Base-by-base conservation (phyloP, 1,140 invertebrate genomes). In the Lordiphosa mommai region DNA sequence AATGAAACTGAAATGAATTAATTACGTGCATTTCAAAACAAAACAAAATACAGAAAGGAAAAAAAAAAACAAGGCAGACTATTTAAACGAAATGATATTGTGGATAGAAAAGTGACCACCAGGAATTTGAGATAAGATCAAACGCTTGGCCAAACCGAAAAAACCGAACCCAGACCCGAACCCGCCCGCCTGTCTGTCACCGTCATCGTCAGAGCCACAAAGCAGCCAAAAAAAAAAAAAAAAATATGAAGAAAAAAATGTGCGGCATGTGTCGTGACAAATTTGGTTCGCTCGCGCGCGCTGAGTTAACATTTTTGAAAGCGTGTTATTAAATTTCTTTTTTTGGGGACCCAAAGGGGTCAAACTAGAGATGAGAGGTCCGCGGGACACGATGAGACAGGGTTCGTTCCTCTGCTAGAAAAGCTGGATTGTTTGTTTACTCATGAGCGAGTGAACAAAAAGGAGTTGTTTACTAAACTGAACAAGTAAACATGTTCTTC, bases 41-140 rank as follows among this genome's bases (percentile, higher is more conserved):
- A 49, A 40, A 38, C 23, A 33, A 50, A 60, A 59, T 41, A 47
- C 36, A 33, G 14, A 50, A 61, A 48, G 43, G 51, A 51, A 38
- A 51, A 73, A 8, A 41, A 61, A 33, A 77, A 61, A 56, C 50
- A 55, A 57, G 55, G 55, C 77, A 76, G 67, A 86, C 79, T 85
- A 79, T 85, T 85, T 85, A 85, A 86, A 73, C 82, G 73, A 84
- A 84, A 85, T 79, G 79, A 84, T 86, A 86, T 85, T 85, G 66
- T 72, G 80, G 73, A 85, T 85, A 86, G 79, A 85, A 85, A 85
- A 85, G 73, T 85, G 79, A 85, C 79, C 79, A 85, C 80, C 79
- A 85, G 80, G 79, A 85, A 85, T 85, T 72, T 58, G 61, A 85
- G 79, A 85, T 85, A 85, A 85, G 69, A 85, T 85, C 79, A 79